These are phyloP conservation scores for Threskiornis aethiopicus DNA, from an alignment of 2,797 vertebrate species.

Conservation along the genomic window DNA sequence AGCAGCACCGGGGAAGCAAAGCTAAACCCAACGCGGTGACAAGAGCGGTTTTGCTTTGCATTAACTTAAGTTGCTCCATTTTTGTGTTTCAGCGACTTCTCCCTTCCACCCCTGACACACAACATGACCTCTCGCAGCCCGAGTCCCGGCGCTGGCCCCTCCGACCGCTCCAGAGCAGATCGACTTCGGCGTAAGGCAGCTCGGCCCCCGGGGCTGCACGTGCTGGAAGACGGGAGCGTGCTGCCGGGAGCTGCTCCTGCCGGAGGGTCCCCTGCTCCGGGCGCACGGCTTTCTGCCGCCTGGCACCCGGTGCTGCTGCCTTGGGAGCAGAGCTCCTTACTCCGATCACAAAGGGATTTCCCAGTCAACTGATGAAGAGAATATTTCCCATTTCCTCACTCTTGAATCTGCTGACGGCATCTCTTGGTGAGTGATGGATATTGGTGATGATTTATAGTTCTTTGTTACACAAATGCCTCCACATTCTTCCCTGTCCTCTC, in stretches of 20 bases:
- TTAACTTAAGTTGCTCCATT: not conserved
- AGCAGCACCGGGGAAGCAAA: not conserved
- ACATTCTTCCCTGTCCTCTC: conserved; percentile 56
- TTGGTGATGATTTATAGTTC: conserved; percentile 71
- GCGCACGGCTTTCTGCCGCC: not conserved
- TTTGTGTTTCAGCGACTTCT: not conserved
- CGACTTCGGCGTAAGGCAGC: accelerated
- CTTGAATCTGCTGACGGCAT: conserved; percentile 46
- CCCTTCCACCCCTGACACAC: accelerated
- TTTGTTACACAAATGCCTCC: conserved; percentile 78
- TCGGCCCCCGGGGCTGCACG: accelerated
- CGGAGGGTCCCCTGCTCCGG: accelerated
- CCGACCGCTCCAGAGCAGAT: not conserved
- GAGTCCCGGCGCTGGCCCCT: accelerated
- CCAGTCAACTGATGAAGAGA: not conserved
- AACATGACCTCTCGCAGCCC: accelerated
- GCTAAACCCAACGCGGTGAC: accelerated
- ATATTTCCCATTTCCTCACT: not conserved
- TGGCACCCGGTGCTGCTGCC: accelerated
- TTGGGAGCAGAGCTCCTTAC: not conserved
- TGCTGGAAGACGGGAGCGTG: not conserved
- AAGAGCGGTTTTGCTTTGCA: not conserved
- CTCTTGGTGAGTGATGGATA: conserved; percentile 53
- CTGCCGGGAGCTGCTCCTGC: not conserved
- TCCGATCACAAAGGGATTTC: not conserved